These are phyloP conservation scores for Apostichopus californicus DNA, from an alignment of 35 echinoderm and acorn worm species.

Conservation along the genomic window DNA sequence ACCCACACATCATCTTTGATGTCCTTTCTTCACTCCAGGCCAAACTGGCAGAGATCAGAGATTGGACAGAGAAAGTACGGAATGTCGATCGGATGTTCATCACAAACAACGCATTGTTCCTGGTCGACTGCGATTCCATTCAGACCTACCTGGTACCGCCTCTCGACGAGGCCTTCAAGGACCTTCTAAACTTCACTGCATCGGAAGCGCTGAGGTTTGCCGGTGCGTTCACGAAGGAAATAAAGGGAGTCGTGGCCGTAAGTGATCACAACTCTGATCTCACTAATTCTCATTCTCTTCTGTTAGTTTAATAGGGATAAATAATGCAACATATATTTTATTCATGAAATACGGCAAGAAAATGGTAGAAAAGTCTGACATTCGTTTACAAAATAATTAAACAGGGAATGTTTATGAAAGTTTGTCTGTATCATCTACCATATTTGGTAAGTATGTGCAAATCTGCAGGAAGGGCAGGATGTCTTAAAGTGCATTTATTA, in stretches of 20 bases:
- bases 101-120: constrained; percentile 78
- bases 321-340: too few relatives aligned
- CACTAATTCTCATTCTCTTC: too few relatives aligned
- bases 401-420: too few relatives aligned
- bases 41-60: constrained; percentile 87
- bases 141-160: constrained; percentile 80
- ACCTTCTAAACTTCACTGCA: constrained; percentile 92
- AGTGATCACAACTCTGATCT: background rate
- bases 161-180: constrained; percentile 79
- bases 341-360: too few relatives aligned
- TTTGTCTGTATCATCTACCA: too few relatives aligned
- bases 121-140: constrained; percentile 86
- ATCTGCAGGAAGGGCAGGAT: too few relatives aligned
- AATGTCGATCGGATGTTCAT: constrained; percentile 77
- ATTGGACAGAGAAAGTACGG: constrained; percentile 83
- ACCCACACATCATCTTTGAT: too few relatives aligned
- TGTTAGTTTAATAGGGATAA: too few relatives aligned
- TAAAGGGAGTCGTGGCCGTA: constrained; percentile 84
- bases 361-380: too few relatives aligned
- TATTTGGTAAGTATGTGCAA: too few relatives aligned
- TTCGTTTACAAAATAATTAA: too few relatives aligned
- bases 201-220: constrained; percentile 81
- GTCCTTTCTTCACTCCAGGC: constrained; percentile 56
- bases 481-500: too few relatives aligned
- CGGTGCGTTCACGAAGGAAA: constrained; percentile 79